Evolutionary conservation across 2,888 invertebrate species (phyloP), one percentile per base, ranked within the genome.

Genomic region (Acronicta leporina): DNA sequence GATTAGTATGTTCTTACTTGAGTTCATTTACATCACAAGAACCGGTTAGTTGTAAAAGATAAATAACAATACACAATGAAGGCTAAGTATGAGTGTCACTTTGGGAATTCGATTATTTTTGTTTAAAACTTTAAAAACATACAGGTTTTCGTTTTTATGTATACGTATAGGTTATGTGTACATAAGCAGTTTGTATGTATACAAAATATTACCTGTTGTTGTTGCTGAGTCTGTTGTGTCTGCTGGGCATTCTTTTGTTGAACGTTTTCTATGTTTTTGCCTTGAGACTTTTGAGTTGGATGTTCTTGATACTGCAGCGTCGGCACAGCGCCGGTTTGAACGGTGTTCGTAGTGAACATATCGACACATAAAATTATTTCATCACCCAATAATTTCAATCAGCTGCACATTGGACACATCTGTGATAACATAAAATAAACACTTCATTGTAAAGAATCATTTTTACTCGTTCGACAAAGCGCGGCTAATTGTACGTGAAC

Each of bases 251-350:
- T 94, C 87, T 96, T 96, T 73, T 95, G 95, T 85, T 96, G 96
- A 50, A 95, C 95, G 84, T 95, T 95, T 82, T 96, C 96, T 55
- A 96, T 94, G 61, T 93, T 95, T 79, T 95, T 96, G 52, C 95
- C 95, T 84, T 95, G 95, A 7, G 95, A 92, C 77, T 95, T 95
- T 72, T 95, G 95, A 65, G 92, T 89, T 59, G 95, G 94, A 82
- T 96, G 96, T 68, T 96, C 96, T 85, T 96, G 96, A 85, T 96
- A 96, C 85, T 96, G 96, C 68, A 96, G 95, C 52, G 95, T 94
- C 75, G 95, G 95, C 79, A 96, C 95, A 59, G 95, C 92, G 74
- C 95, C 95, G 87, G 95, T 92, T 86, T 95, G 95, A 71, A 96
- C 95, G 44, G 95, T 88, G 84, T 95, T 96, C 69, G 95, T 95